Evolutionary conservation across 2,888 invertebrate genomes (phyloP), one percentile per base, ranked within the genome.

Genomic region (Corythucha ciliata): DNA sequence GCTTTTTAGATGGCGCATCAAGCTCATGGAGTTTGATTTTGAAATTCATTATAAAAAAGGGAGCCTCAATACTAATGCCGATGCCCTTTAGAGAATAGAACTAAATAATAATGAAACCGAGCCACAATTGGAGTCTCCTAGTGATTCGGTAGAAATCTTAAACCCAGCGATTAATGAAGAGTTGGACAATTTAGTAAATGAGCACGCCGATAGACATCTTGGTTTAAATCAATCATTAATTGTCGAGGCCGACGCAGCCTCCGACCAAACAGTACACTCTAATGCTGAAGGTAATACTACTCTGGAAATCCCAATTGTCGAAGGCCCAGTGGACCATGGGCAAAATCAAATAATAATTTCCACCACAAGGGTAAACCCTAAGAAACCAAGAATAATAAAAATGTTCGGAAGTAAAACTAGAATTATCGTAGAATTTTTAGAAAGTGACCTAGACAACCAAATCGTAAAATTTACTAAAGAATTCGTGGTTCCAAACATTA

Each of bases 31-130:
- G 8, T 44, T 27, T 24, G 61, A 64, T 7, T 67, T 63, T 18
- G 57, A 62, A 49, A 62, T 67, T 0, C 40, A 52, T 5, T 66
- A 66, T 32, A 64, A 62, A 56, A 56, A 58, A 12, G 64, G 66
- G 2, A 59, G 52, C 39, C 21, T 51, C 6, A 65, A 66, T 49
- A 46, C 57, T 8, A 62, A 62, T 47, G 66, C 63, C 4, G 67
- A 67, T 29, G 63, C 61, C 8, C 39, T 63, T 6, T 46, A 32
- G 6, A 16, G 46, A 16, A 22, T 46, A 6, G 46, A 46, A 36
- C 14, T 46, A 39, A 46, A 46, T 22, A 22, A 7, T 6, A 37
- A 14, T 14, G 46, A 46, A 33, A 44, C 26, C 18, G n/a, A n/a
- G n/a, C n/a, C n/a, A n/a, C n/a, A n/a, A n/a, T n/a, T n/a, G n/a